Base-by-base conservation (phyloP, 2,888 invertebrate genomes). In the Tinea semifulvella region DNA sequence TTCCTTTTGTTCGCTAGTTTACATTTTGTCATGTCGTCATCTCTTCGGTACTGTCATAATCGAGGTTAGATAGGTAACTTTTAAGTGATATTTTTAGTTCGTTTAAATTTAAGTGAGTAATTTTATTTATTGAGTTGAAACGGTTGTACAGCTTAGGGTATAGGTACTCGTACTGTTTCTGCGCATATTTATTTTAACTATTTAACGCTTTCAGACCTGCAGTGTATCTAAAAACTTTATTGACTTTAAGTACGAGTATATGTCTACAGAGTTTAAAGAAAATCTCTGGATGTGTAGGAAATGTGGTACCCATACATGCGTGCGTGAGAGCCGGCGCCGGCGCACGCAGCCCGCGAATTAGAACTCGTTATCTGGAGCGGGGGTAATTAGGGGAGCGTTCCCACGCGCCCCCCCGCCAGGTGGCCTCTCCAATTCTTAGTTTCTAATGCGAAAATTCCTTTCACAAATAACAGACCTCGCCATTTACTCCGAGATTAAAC, bases 311-410 rank as follows among this genome's bases (percentile, higher is more conserved):
- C 40, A 13, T 22, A 22, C 28, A 77, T 77, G 76, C 76, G 75
- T 77, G 77, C 77, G 79, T 76, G 77, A 77, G 77, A 73, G 68
- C 56, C 50, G 64, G 69, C 66, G 68, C 68, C 67, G 61, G 65
- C 64, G 73, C 76, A 72, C 74, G 77, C 76, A 72, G 71, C 62
- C 60, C 71, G 75, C 76, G 79, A 77, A 80, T 77, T 77, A 75
- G 75, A 43, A 70, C 74, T 72, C 67, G 76, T 77, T 79, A 72
- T 68, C 67, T 64, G 65, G 68, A 61, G 64, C 63, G 36, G 42
- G 57, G 65, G 73, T 73, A 77, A 79, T 79, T 79, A 79, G 76
- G 76, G 47, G 62, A 60, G 52, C 61, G 61, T 77, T 79, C 79
- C 76, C 79, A 77, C 79, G 77, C 62, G 38, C 28, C 43, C 40